phyloP scores from a whole-genome alignment of 2,888 invertebrate species.

The Drosophila seclusa region DNA sequence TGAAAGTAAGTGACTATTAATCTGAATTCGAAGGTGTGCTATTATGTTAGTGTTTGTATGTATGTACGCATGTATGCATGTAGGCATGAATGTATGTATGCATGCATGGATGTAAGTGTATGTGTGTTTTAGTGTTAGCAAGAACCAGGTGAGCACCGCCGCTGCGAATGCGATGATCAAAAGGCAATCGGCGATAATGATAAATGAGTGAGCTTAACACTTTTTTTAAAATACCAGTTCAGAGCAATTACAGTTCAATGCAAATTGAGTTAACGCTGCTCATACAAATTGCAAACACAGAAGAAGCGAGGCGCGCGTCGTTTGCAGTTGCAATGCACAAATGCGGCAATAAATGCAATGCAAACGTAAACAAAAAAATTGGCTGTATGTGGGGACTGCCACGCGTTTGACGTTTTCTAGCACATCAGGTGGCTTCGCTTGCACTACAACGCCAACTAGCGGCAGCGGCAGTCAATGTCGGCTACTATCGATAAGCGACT shows the following conservation, averaged over 20 bases:
- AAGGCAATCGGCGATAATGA: slow-evolving; percentile 62
- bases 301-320: slow-evolving; percentile 32
- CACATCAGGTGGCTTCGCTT: slow-evolving; percentile 55
- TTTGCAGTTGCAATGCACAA: slow-evolving; percentile 39
- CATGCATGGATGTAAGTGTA: neutral
- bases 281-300: slow-evolving; percentile 20
- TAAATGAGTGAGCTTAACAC: slow-evolving; percentile 37
- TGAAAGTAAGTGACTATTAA: slow-evolving; percentile 41
- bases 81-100: neutral
- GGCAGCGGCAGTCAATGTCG: slow-evolving; percentile 21
- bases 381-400: slow-evolving; percentile 39
- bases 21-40: slow-evolving; percentile 19
- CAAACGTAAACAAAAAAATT: slow-evolving; percentile 71
- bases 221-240: slow-evolving; percentile 5
- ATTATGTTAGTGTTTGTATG: neutral
- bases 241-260: slow-evolving; percentile 22
- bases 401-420: slow-evolving; percentile 65
- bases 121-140: slow-evolving; percentile 15
- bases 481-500: slow-evolving; percentile 18
- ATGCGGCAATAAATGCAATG: slow-evolving; percentile 46
- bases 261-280: slow-evolving; percentile 1
- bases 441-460: slow-evolving; percentile 51
- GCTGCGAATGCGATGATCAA: slow-evolving; percentile 61
- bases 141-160: slow-evolving; percentile 55
- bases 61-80: neutral